These are phyloP conservation scores for Brachirus orientalis DNA, from an alignment of 2,113 vertebrate species.

Conservation along the genomic window DNA sequence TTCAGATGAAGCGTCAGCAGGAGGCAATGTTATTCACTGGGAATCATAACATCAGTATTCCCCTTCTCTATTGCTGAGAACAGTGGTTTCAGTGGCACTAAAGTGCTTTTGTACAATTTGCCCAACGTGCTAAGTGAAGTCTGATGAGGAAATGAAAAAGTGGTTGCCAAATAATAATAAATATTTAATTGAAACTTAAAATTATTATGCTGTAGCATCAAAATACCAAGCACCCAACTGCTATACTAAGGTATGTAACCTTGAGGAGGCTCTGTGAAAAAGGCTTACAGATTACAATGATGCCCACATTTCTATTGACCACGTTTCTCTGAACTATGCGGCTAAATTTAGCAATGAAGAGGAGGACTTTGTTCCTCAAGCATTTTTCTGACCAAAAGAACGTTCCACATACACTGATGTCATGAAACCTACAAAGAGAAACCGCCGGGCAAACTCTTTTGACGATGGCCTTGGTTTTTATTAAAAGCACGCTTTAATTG, in stretches of 20 bases:
- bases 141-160: too few relatives aligned
- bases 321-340: slow-evolving; percentile 31
- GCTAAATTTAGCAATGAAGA: slow-evolving; percentile 50
- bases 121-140: background rate
- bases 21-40: slow-evolving; percentile 43
- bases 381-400: slow-evolving; percentile 54
- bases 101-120: too few relatives aligned
- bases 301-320: slow-evolving; percentile 41
- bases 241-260: too few relatives aligned
- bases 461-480: slow-evolving; percentile 41
- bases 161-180: background rate
- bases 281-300: too few relatives aligned
- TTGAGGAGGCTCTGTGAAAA: slow-evolving; percentile 48
- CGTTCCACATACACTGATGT: slow-evolving; percentile 52
- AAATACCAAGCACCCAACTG: background rate
- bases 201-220: background rate
- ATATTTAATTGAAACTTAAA: background rate
- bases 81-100: slow-evolving; percentile 2
- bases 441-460: slow-evolving; percentile 39
- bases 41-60: slow-evolving; percentile 64
- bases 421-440: slow-evolving; percentile 51
- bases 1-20: slow-evolving; percentile 37
- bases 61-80: slow-evolving; percentile 37
- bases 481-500: slow-evolving; percentile 41
- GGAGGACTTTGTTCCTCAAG: slow-evolving; percentile 27